phyloP scores from a whole-genome alignment of 2,113 vertebrate genomes.

The Cephalopterus ornatus region DNA sequence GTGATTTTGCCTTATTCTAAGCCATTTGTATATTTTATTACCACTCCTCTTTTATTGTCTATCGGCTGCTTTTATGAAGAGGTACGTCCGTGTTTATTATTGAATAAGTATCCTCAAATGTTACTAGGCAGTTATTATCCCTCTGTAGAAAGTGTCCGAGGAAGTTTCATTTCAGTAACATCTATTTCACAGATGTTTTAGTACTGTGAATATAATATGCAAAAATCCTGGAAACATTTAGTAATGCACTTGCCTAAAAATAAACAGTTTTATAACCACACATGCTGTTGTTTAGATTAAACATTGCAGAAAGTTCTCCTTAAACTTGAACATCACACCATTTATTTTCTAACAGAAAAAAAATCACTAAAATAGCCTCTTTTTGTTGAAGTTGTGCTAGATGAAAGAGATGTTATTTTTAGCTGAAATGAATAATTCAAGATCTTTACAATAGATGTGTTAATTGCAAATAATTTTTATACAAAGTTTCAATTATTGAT shows the following conservation, averaged over 20 bases:
- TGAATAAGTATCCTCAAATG: slow-evolving; percentile 59
- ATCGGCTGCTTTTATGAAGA: slow-evolving; percentile 62
- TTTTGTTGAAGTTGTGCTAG: slow-evolving; percentile 37
- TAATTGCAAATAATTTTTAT: slow-evolving; percentile 65
- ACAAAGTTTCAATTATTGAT: slow-evolving; percentile 66
- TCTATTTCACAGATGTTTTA: slow-evolving; percentile 76
- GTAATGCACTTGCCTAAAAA: slow-evolving; percentile 75
- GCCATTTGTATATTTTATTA: slow-evolving; percentile 53
- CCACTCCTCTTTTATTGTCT: slow-evolving; percentile 65
- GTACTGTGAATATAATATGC: slow-evolving; percentile 65
- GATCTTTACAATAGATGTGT: slow-evolving; percentile 57
- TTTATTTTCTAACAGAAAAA: slow-evolving; percentile 61
- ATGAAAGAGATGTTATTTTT: slow-evolving; percentile 59
- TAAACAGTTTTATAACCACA: slow-evolving; percentile 76
- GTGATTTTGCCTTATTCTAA: slow-evolving; percentile 55
- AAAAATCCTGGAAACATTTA: slow-evolving; percentile 75
- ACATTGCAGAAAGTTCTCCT: slow-evolving; percentile 67
- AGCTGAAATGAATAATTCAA: slow-evolving; percentile 63
- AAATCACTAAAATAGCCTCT: slow-evolving; percentile 35
- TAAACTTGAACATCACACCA: slow-evolving; percentile 58
- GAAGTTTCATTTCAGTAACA: slow-evolving; percentile 68
- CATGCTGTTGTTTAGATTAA: slow-evolving; percentile 74
- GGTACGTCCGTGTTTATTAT: slow-evolving; percentile 47
- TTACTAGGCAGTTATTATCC: slow-evolving; percentile 48
- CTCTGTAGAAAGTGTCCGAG: slow-evolving; percentile 57